Evolutionary conservation across 2,888 invertebrate genomes (phyloP), one percentile per base, ranked within the genome.

Genomic region (Scrobipalpa costella): DNA sequence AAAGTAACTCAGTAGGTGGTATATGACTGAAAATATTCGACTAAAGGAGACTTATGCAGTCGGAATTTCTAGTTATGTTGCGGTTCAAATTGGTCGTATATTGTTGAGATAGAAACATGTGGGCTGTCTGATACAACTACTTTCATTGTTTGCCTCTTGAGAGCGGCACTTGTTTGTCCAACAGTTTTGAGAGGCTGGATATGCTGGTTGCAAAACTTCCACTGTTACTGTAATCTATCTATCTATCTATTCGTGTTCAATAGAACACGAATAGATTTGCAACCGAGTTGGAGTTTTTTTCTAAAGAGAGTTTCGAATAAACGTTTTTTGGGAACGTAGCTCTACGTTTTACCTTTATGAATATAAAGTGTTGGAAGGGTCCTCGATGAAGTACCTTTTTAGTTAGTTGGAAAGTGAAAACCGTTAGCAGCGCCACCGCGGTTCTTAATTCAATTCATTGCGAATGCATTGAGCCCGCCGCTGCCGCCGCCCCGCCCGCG

Each of bases 401-500:
- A 27, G 27, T 27, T 44, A 13, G 44, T 15, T 44, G 44, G n/a
- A 44, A 44, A 44, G 3, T n/a, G 44, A 7, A 44, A n/a, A n/a
- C 44, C 44, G 44, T n/a, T 44, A 44, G 44, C n/a, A 44, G 44
- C 44, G 44, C 40, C 40, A 44, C 44, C 44, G n/a, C 44, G 2
- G 6, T n/a, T n/a, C 44, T 44, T 7, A 44, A 44, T 44, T 7
- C 6, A 44, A 15, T 44, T 44, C 44, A 44, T 44, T 44, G 44
- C 44, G n/a, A n/a, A 44, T 44, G 44, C 44, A 44, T 44, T 44
- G 44, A 44, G 5, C 40, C 15, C 27, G 2, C 27, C 27, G 27
- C 5, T 5, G 27, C 27, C 27, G 27, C 27, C 44, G n/a, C n/a
- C 7, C 44, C n/a, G n/a, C n/a, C 8, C 11, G 27, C 13, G 13